These are phyloP conservation scores for Zosterops pallidus DNA, from an alignment of 2,113 vertebrate genomes.

Conservation along the genomic window DNA sequence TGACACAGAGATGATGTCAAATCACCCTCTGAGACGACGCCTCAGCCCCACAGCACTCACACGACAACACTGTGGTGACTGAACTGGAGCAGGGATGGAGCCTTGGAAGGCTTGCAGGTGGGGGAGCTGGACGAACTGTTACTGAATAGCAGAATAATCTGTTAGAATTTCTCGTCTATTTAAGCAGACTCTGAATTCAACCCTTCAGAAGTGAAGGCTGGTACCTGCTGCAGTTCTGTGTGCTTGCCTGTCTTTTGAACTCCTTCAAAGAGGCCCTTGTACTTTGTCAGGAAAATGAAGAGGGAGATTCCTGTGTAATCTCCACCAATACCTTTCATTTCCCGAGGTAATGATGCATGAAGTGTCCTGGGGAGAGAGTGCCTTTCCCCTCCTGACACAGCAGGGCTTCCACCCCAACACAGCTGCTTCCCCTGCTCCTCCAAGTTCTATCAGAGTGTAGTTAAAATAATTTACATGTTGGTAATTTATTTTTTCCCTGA, in stretches of 20 bases:
- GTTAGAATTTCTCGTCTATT: background rate
- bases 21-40: fast-evolving
- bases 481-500: background rate
- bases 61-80: background rate
- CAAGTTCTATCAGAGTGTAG: background rate
- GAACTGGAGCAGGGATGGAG: background rate
- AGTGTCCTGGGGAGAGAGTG: background rate
- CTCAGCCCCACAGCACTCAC: background rate
- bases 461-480: background rate
- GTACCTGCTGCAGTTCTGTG: background rate
- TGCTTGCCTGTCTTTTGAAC: background rate
- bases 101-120: background rate
- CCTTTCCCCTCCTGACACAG: background rate
- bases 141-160: background rate
- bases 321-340: background rate
- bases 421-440: background rate
- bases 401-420: background rate
- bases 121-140: background rate
- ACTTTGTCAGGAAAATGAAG: background rate
- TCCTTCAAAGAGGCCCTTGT: background rate
- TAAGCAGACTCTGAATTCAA: background rate
- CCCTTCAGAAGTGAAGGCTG: background rate
- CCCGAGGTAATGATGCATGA: background rate
- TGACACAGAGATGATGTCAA: background rate
- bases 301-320: slow-evolving; percentile 14